Evolutionary conservation across 2,888 invertebrate species (phyloP).

Genomic region (Pantelozetes paolii): DNA sequence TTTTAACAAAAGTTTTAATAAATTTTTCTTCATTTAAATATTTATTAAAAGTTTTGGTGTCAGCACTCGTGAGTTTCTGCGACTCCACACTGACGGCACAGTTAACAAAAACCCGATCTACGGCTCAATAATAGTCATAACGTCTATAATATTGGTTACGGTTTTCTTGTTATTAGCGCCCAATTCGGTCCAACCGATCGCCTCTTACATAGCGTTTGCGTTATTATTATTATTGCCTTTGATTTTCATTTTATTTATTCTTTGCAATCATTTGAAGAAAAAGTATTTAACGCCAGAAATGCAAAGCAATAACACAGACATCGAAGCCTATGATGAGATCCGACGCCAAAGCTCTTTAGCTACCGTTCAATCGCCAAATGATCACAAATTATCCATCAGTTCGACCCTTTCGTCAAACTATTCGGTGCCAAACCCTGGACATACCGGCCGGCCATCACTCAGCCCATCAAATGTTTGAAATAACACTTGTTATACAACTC

Average conservation of each 20-base stretch:
- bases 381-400: neutral
- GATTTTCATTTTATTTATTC: constrained; percentile 7
- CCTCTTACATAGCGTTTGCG: constrained; percentile 15
- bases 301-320: neutral
- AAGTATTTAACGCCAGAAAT: constrained; percentile 7
- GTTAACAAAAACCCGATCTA: constrained; percentile 29
- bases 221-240: constrained; percentile 18
- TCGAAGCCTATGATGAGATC: neutral
- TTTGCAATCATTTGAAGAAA: constrained; percentile 24
- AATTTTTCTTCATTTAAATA: neutral
- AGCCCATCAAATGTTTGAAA: too few relatives aligned
- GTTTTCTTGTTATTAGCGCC: constrained; percentile 3
- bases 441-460: too few relatives aligned
- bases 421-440: neutral
- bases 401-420: neutral
- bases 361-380: neutral
- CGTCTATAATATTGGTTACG: constrained; percentile 15
- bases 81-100: neutral
- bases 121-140: constrained; percentile 24
- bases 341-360: neutral
- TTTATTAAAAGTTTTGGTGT: constrained; percentile 23
- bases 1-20: neutral
- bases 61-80: constrained; percentile 10
- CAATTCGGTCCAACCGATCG: constrained; percentile 7
- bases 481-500: too few relatives aligned